These are phyloP conservation scores for Mactromeris polynyma DNA, from an alignment of 2,888 invertebrate genomes.

Conservation along the genomic window DNA sequence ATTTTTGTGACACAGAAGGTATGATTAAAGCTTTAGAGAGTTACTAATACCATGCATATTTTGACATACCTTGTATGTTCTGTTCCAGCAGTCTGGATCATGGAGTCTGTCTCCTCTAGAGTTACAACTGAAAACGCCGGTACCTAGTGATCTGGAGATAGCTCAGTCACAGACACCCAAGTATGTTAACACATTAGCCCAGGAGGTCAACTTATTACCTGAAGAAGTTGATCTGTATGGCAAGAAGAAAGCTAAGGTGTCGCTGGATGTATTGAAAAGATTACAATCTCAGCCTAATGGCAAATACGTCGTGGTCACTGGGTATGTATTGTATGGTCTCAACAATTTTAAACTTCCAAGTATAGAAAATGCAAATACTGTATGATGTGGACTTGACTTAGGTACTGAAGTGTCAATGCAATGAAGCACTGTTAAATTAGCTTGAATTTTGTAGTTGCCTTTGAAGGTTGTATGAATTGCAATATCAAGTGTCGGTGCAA, in stretches of 20 bases:
- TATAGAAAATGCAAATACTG: too few relatives aligned
- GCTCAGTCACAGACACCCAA: conserved; percentile 96
- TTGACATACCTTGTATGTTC: background rate
- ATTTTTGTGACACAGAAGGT: too few relatives aligned
- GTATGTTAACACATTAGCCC: conserved; percentile 92
- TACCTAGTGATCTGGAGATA: conserved; percentile 96
- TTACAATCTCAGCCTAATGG: conserved; percentile 91
- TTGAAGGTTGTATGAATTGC: too few relatives aligned
- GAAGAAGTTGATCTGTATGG: conserved; percentile 96
- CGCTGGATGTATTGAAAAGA: conserved; percentile 93
- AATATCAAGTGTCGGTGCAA: too few relatives aligned
- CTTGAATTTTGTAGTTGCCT: too few relatives aligned
- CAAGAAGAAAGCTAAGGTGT: conserved; percentile 97
- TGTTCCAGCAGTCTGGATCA: conserved; percentile 56
- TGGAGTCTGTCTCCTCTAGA: conserved; percentile 88
- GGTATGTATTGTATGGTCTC: too few relatives aligned
- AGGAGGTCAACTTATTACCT: conserved; percentile 94
- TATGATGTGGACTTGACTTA: too few relatives aligned
- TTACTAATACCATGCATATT: too few relatives aligned
- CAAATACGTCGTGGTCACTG: conserved; percentile 97
- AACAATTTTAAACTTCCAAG: too few relatives aligned
- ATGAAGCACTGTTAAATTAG: too few relatives aligned
- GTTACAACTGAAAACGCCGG: conserved; percentile 90
- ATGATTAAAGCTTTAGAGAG: too few relatives aligned
- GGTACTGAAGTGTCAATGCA: too few relatives aligned